Conservation (phyloP, 1,140 invertebrate species). For the Triops cancriformis region DNA sequence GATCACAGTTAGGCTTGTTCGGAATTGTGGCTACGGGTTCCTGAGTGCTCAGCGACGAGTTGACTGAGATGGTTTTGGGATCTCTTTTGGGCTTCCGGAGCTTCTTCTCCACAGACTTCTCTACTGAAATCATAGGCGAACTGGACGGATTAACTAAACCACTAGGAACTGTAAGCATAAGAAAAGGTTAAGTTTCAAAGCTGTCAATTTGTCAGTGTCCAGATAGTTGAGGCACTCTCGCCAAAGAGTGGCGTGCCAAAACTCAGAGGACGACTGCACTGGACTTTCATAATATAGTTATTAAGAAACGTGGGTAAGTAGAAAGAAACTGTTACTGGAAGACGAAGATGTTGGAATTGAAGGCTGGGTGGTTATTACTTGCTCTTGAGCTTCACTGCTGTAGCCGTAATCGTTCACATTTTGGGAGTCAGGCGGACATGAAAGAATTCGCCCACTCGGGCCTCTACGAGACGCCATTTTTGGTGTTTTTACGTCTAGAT, state of each 20-base stretch:
- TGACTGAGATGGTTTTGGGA: background rate
- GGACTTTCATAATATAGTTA: background rate
- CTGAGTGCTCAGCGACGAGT: background rate
- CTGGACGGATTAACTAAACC: background rate
- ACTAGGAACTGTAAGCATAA: background rate
- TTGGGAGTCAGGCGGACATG: background rate
- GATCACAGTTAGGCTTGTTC: background rate
- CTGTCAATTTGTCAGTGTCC: no score
- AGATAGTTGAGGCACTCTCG: no score
- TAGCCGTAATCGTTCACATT: background rate
- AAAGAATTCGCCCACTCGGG: background rate
- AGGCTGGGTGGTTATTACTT: background rate
- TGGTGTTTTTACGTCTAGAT: background rate
- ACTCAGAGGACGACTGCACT: background rate
- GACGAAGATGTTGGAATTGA: background rate
- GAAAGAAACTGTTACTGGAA: background rate
- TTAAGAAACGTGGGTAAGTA: background rate
- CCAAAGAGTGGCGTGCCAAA: no score
- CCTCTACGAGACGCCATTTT: background rate
- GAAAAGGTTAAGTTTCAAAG: no score
- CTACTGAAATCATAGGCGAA: background rate
- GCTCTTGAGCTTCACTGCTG: background rate
- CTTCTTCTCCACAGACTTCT: background rate
- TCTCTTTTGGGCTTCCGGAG: background rate
- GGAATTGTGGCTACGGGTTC: background rate